Evolutionary conservation across 2,113 vertebrate genomes (phyloP).

Genomic region (Raja brachyura): DNA sequence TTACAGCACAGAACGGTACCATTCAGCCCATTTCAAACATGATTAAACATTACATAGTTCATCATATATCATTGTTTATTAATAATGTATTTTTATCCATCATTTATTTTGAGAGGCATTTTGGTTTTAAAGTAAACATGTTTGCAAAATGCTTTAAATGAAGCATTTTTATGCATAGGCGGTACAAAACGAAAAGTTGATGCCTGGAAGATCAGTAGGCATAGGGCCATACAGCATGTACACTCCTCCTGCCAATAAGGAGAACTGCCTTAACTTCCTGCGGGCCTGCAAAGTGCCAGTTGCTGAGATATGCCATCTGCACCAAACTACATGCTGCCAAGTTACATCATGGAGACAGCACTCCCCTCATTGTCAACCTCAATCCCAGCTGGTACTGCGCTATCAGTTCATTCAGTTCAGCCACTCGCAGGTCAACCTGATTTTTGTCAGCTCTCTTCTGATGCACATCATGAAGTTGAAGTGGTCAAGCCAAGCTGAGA

Average conservation of each 20-base stretch:
- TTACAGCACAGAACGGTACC: too few species aligned
- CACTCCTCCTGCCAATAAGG: constrained; percentile 30
- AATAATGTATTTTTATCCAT: not conserved
- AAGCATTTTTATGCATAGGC: not conserved
- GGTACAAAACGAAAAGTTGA: constrained; percentile 10
- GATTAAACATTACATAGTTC: too few species aligned
- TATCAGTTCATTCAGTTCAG: not conserved
- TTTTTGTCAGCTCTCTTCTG: not conserved
- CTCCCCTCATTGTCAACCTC: not conserved
- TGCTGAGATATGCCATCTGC: constrained; percentile 26
- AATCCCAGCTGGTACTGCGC: not conserved
- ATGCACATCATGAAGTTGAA: not conserved
- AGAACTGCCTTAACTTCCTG: constrained; percentile 25
- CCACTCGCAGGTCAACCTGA: not conserved
- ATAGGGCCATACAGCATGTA: not conserved
- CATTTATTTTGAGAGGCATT: not conserved
- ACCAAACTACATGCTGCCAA: not conserved
- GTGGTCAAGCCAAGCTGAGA: not conserved
- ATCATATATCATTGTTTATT: too few species aligned
- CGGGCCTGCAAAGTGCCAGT: constrained; percentile 26
- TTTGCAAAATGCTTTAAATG: constrained; percentile 15
- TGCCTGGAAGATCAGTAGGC: constrained; percentile 1
- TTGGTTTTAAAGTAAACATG: not conserved
- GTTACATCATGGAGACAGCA: not conserved
- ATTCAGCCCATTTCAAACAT: too few species aligned